Base-by-base conservation (phyloP, 2,797 vertebrate genomes). In the Myotis pilosus region DNA sequence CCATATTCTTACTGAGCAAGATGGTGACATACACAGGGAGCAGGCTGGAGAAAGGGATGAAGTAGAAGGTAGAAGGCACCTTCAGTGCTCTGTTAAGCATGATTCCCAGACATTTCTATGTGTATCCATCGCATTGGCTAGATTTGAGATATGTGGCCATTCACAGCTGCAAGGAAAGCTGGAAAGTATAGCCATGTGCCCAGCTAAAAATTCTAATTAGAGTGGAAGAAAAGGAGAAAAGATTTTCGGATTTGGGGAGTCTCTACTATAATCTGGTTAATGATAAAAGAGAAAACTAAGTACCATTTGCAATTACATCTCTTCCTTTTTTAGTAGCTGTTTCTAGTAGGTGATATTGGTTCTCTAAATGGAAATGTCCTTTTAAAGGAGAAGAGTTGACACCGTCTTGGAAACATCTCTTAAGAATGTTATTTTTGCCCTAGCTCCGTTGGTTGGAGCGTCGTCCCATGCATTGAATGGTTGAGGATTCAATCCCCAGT, bases 321-420 rank as follows among this genome's bases (percentile, higher is more conserved):
- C 55, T 92, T 89, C 23, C 69, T 96, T 49, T 60, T 0, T 71
- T 71, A 71, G 68, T 71, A 41, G 36, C 20, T 94, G 28, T 89
- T 92, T 94, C 60, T 72, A 10, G 19, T 88, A 89, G 62, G 36
- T 91, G 38, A 60, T 95, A 72, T 0, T 91, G 33, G 71, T 82
- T 75, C 80, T 91, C 49, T 80, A 81, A 92, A 69, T 85, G 68
- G 62, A 81, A 92, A 44, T 79, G 28, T 88, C 75, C 33, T 90
- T 95, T 95, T 87, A 89, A 5, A 81, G 51, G 64, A 69, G 25
- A 87, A 95, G 30, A 20, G n/a, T 13, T 94, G 33, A 69, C 22
- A 92, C 17, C 6, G 5, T 85, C 81, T 64, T 95, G 44, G 60
- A 87, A 91, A 75, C 72, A 75, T 95, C 69, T 92, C 68, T 92